Conservation (phyloP, 2,888 invertebrate genomes). For the Scaptomyza flava region DNA sequence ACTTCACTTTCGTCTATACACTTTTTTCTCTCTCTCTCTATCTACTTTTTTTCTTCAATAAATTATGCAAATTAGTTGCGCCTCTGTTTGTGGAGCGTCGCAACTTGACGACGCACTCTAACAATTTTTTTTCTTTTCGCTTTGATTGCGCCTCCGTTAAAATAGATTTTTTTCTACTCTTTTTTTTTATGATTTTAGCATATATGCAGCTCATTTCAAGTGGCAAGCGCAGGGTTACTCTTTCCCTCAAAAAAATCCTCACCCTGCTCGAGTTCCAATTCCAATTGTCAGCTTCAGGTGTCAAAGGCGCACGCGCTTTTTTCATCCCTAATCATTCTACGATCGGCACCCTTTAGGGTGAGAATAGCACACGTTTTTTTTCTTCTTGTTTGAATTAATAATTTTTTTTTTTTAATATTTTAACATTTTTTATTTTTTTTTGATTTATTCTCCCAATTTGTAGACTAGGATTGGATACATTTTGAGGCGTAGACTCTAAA, state of each 20-base stretch:
- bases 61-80: constrained; percentile 74
- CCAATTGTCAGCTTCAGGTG: constrained; percentile 65
- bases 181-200: constrained; percentile 77
- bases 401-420: constrained; percentile 55
- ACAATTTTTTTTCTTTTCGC: constrained; percentile 43
- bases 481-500: constrained; percentile 20
- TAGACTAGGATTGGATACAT: constrained; percentile 44
- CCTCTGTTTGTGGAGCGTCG: constrained; percentile 59
- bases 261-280: constrained; percentile 46
- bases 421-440: constrained; percentile 18
- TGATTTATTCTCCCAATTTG: constrained; percentile 61
- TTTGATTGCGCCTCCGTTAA: constrained; percentile 40
- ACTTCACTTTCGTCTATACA: constrained; percentile 68
- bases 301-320: constrained; percentile 68
- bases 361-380: constrained; percentile 39
- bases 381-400: constrained; percentile 57
- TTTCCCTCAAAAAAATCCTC: constrained; percentile 8
- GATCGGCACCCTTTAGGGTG: constrained; percentile 29
- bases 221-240: constrained; percentile 35
- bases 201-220: constrained; percentile 69
- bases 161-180: constrained; percentile 25
- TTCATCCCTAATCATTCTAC: constrained; percentile 31
- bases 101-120: constrained; percentile 51
- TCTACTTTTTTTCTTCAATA: constrained; percentile 28
- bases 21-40: constrained; percentile 29